A percentile compares a stretch with the other conserved stretches of the same genome.
Conservation (phyloP, 2,797 vertebrate genomes). For the Cephalopachus bancanus region DNA sequence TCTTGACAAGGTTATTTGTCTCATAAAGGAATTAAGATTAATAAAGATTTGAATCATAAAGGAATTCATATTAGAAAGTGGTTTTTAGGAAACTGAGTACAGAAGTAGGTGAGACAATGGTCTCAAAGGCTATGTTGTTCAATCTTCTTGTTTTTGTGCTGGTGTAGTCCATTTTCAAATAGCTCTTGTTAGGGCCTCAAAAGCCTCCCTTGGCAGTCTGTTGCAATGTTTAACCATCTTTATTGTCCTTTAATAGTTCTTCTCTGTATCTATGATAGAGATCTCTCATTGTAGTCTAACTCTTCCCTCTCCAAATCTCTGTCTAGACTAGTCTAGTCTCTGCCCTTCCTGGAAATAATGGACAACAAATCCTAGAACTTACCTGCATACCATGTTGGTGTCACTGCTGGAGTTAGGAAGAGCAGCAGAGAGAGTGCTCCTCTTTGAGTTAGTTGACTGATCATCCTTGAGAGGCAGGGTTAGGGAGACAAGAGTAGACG, state of each 20-base stretch:
- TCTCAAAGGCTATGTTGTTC: background rate
- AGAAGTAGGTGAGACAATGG: background rate
- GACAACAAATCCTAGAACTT: conserved; percentile 66
- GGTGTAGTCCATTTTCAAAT: background rate
- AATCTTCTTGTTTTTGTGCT: background rate
- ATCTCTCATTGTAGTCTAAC: background rate
- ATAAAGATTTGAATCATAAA: conserved; percentile 11
- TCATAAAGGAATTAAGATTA: conserved; percentile 47
- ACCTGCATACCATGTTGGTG: conserved; percentile 89
- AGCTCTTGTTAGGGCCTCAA: background rate
- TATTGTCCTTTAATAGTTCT: background rate
- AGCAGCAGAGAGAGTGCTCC: conserved; percentile 84
- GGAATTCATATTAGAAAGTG: conserved; percentile 17
- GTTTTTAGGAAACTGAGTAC: conserved; percentile 10
- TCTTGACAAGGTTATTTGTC: conserved; percentile 32
- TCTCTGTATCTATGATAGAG: conserved; percentile 22
- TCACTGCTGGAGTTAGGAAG: conserved; percentile 83
- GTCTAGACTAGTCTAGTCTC: background rate
- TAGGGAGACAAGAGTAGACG: conserved; percentile 9
- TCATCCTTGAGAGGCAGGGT: conserved; percentile 67
- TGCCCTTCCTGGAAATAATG: background rate
- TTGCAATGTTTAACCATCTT: background rate
- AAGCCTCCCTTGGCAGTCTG: background rate
- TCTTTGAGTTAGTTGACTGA: conserved; percentile 80
- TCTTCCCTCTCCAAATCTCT: conserved; percentile 6